phyloP scores from a whole-genome alignment of 2,888 invertebrate species.

The Drosophila diplacantha region DNA sequence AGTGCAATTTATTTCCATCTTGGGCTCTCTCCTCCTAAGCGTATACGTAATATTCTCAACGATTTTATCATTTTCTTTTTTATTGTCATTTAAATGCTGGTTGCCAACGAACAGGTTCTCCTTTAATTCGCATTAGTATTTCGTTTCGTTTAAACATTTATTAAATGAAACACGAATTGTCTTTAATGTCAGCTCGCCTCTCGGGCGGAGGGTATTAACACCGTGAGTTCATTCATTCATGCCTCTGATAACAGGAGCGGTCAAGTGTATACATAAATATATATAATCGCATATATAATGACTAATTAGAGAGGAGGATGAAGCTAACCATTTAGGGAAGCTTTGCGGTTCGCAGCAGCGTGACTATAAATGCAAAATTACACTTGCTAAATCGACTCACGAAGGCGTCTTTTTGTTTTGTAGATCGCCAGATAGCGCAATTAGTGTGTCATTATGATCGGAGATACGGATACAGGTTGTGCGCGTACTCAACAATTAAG shows the following conservation, averaged over 20 bases:
- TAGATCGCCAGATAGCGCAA: conserved; percentile 33
- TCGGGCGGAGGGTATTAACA: conserved; percentile 64
- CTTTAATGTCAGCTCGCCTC: conserved; percentile 58
- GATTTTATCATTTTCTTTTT: conserved; percentile 63
- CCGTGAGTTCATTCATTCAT: conserved; percentile 69
- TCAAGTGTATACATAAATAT: neutral
- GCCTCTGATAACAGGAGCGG: conserved; percentile 55
- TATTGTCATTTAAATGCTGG: conserved; percentile 61
- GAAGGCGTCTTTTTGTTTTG: conserved; percentile 4
- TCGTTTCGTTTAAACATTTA: conserved; percentile 48
- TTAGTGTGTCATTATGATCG: conserved; percentile 42
- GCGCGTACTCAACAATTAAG: conserved; percentile 17
- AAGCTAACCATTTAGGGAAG: conserved; percentile 30
- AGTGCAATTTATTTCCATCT: conserved; percentile 66
- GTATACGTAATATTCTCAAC: conserved; percentile 69
- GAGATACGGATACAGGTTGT: conserved; percentile 31
- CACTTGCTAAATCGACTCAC: conserved; percentile 17
- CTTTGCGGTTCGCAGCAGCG: conserved; percentile 8
- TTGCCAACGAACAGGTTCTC: conserved; percentile 46
- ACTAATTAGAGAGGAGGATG: conserved; percentile 14
- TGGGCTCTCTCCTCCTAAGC: conserved; percentile 31
- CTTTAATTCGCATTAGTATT: conserved; percentile 56
- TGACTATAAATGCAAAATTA: conserved; percentile 24
- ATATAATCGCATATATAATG: neutral
- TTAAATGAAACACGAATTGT: conserved; percentile 35